phyloP scores from a whole-genome alignment of 2,797 vertebrate genomes.

The Siniperca scherzeri region DNA sequence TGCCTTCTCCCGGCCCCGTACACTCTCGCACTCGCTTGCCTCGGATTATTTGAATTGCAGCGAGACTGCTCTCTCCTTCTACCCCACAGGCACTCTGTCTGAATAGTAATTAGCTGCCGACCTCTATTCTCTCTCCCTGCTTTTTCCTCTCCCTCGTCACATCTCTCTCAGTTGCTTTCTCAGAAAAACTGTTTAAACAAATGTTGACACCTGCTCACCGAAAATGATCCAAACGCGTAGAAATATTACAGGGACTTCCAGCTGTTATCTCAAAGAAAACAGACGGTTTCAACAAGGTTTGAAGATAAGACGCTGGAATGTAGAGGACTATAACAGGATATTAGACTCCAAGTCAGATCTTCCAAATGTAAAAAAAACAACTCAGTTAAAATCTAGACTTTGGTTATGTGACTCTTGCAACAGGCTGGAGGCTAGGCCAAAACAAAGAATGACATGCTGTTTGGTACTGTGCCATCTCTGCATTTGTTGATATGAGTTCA shows the following conservation, averaged over 20 bases:
- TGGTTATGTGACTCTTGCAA: not conserved
- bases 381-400: not conserved
- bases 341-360: not conserved
- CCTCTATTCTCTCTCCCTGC: constrained; percentile 57
- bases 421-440: too few relatives aligned
- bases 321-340: not conserved
- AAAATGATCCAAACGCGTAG: constrained; percentile 30
- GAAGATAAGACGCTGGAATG: constrained; percentile 1
- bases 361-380: not conserved
- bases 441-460: constrained; percentile 18
- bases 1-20: constrained; percentile 21
- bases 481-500: constrained; percentile 38
- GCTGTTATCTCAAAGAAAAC: constrained; percentile 38
- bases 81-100: constrained; percentile 64
- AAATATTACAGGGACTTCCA: constrained; percentile 26
- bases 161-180: constrained; percentile 38
- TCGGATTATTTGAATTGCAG: constrained; percentile 67
- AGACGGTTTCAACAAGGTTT: not conserved
- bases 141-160: constrained; percentile 35
- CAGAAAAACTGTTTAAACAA: constrained; percentile 30
- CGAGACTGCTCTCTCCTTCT: constrained; percentile 51
- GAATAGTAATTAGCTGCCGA: constrained; percentile 79
- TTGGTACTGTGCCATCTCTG: constrained; percentile 16
- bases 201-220: constrained; percentile 48
- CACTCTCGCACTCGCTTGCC: constrained; percentile 41